phyloP scores from a whole-genome alignment of 2,797 vertebrate species.

The Gymnoscopelus microlampas region DNA sequence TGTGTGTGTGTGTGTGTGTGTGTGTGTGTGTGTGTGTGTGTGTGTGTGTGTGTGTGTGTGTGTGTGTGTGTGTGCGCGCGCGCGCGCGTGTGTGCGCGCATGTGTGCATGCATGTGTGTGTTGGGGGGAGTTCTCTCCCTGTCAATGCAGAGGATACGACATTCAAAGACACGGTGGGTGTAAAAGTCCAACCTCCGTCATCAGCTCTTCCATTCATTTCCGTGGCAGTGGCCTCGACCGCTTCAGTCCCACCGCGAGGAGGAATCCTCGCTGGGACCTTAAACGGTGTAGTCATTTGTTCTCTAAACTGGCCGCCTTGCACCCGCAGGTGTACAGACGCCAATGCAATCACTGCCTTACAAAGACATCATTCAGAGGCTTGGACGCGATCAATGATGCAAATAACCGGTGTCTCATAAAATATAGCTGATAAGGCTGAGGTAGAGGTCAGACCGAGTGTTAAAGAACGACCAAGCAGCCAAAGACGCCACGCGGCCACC shows the following conservation, averaged over 20 bases:
- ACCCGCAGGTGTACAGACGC: not conserved
- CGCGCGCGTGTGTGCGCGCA: no score
- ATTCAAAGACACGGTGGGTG: slow-evolving; percentile 3
- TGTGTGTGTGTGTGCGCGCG: no score
- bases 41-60: no score
- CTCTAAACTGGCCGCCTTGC: not conserved
- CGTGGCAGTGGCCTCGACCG: not conserved
- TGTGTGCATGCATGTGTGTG: no score
- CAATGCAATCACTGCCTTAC: slow-evolving; percentile 12
- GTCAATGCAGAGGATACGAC: slow-evolving; percentile 19
- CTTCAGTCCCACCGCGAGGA: not conserved
- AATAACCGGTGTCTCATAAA: slow-evolving; percentile 17
- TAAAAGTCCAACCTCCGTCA: not conserved
- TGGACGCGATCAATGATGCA: slow-evolving; percentile 26
- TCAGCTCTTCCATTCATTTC: not conserved
- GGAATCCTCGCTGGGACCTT: not conserved
- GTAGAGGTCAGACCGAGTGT: slow-evolving; percentile 10
- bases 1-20: no score
- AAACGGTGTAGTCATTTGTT: slow-evolving; percentile 3
- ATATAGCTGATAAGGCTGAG: slow-evolving; percentile 12
- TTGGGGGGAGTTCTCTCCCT: not conserved
- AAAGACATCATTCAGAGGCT: slow-evolving; percentile 15
- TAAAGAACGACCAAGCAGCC: slow-evolving; percentile 17
- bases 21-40: no score
- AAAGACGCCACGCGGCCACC: slow-evolving; percentile 10